Evolutionary conservation across 2,113 vertebrate species (phyloP).

Genomic region (Condylura cristata): DNA sequence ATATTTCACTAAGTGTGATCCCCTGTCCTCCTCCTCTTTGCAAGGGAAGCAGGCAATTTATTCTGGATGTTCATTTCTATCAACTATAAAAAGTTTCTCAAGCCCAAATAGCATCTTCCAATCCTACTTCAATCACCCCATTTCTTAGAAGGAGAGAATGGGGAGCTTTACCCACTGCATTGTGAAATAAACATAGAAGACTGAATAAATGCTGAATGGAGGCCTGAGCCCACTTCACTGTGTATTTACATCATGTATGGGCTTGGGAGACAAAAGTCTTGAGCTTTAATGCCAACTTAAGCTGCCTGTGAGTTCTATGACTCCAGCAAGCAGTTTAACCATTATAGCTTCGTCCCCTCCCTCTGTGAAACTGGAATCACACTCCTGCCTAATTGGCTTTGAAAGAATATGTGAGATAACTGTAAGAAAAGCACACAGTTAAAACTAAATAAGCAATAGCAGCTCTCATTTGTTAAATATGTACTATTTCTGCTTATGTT

Average conservation of each 20-base stretch:
- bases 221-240: background rate
- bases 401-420: background rate
- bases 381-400: background rate
- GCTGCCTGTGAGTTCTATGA: background rate
- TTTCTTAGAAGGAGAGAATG: background rate
- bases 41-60: background rate
- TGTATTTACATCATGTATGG: rapidly evolving
- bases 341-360: background rate
- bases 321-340: background rate
- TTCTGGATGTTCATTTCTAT: background rate
- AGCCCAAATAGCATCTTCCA: background rate
- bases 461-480: background rate
- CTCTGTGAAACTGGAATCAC: background rate
- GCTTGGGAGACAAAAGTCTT: background rate
- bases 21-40: background rate
- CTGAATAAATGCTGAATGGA: background rate
- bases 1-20: too few relatives aligned
- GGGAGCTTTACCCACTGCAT: background rate
- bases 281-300: background rate
- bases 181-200: background rate
- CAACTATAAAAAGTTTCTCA: background rate
- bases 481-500: background rate
- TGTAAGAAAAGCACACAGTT: background rate
- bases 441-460: background rate
- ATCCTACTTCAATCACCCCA: background rate